Conservation (phyloP, 2,113 vertebrate genomes). For the Indri indri region DNA sequence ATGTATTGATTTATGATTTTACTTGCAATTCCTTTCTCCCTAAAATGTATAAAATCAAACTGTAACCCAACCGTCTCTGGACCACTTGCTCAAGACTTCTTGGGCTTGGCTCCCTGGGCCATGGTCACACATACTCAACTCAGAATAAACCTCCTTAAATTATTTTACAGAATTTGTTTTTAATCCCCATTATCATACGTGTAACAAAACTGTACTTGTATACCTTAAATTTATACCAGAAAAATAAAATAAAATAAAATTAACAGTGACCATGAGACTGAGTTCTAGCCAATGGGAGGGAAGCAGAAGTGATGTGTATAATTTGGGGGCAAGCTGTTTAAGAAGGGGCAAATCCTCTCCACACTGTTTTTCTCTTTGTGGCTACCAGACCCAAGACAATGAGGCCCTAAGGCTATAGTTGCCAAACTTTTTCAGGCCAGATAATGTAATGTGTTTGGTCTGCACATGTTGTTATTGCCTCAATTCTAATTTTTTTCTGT, state of each 20-base stretch:
- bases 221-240: no score
- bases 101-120: no score
- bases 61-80: no score
- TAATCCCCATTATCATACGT: no score
- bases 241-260: background rate
- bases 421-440: background rate
- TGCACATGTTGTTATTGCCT: conserved; percentile 71
- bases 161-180: no score
- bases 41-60: no score
- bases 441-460: conserved; percentile 46
- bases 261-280: background rate
- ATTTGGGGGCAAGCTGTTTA: background rate
- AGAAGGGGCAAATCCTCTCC: background rate
- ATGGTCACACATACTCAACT: no score
- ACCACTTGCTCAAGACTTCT: no score
- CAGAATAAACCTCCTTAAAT: no score
- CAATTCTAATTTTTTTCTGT: conserved; percentile 65
- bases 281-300: background rate
- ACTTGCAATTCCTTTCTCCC: no score
- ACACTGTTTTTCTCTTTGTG: background rate
- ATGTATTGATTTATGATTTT: no score
- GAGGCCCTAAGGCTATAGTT: background rate
- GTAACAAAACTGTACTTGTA: no score
- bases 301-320: background rate
- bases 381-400: background rate